Percentiles rank a stretch among this genome's conserved stretches.
phyloP scores from a whole-genome alignment of 2,113 vertebrate genomes.

The Pangasianodon hypophthalmus region DNA sequence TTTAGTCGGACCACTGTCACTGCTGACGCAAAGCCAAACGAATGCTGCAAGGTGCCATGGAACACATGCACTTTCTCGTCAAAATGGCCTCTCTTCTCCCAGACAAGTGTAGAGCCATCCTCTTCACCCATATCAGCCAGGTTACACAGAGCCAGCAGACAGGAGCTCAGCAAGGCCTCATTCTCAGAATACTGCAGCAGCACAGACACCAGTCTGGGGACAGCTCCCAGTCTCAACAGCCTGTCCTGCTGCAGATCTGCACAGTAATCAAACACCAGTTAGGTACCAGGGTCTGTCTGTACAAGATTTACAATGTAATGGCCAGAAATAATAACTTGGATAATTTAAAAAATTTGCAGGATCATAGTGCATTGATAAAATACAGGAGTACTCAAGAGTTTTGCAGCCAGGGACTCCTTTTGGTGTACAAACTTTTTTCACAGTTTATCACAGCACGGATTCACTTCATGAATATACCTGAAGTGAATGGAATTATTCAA shows the following conservation, averaged over 20 bases:
- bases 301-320: not conserved
- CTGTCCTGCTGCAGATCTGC: conserved; percentile 79
- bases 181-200: conserved; percentile 74
- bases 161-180: conserved; percentile 74
- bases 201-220: conserved; percentile 75
- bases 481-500: not conserved
- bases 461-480: not conserved
- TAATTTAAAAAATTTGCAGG: not conserved
- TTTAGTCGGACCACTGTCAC: conserved; percentile 65
- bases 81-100: conserved; percentile 61
- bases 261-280: conserved; percentile 3
- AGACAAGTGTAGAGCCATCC: conserved; percentile 66
- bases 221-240: conserved; percentile 75
- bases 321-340: not conserved
- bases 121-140: conserved; percentile 79
- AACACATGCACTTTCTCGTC: conserved; percentile 64
- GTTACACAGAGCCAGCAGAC: conserved; percentile 81
- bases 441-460: not conserved
- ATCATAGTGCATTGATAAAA: not conserved
- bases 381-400: not conserved
- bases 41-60: conserved; percentile 60
- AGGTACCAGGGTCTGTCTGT: not conserved
- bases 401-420: not conserved
- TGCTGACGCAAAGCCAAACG: conserved; percentile 62
- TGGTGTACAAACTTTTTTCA: not conserved